phyloP scores from a whole-genome alignment of 2,888 invertebrate species.

The Cabera pusaria region DNA sequence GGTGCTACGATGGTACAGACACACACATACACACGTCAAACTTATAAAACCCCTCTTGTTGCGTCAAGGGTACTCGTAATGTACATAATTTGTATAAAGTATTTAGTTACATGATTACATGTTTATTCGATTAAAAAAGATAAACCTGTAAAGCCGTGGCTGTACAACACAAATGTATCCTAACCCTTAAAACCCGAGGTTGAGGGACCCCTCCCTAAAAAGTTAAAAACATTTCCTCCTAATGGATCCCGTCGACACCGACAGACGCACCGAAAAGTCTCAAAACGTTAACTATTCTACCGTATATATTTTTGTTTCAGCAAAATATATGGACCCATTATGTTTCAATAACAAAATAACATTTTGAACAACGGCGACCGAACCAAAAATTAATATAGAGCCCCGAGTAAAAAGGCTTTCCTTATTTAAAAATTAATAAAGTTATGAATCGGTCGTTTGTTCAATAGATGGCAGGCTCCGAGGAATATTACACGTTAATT shows the following conservation, averaged over 20 bases:
- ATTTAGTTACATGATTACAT: too few species aligned
- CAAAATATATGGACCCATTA: too few species aligned
- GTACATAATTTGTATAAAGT: too few species aligned
- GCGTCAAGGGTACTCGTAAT: too few species aligned
- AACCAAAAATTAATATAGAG: slow-evolving; percentile 5
- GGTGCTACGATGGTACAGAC: too few species aligned
- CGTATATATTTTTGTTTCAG: slow-evolving; percentile 1
- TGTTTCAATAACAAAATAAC: slow-evolving; percentile 7
- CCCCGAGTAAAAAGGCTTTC: slow-evolving; percentile 6
- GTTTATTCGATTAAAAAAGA: too few species aligned
- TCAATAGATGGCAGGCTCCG: neutral
- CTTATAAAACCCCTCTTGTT: too few species aligned
- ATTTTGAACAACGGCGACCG: neutral
- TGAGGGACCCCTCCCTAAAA: slow-evolving; percentile 1
- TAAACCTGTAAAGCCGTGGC: too few species aligned
- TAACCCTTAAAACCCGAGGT: slow-evolving; percentile 1
- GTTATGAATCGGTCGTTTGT: slow-evolving; percentile 6
- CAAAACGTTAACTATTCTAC: slow-evolving; percentile 11
- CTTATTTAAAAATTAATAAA: slow-evolving; percentile 11
- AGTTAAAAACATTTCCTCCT: slow-evolving; percentile 14
- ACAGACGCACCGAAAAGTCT: slow-evolving; percentile 3
- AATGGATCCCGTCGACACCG: slow-evolving; percentile 5
- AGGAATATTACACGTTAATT: slow-evolving; percentile 1
- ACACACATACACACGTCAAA: too few species aligned
- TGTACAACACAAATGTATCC: neutral